Percentiles rank a stretch among this genome's conserved stretches.
phyloP scores from a whole-genome alignment of 2,888 invertebrate genomes.

The Agrochola lychnidis region DNA sequence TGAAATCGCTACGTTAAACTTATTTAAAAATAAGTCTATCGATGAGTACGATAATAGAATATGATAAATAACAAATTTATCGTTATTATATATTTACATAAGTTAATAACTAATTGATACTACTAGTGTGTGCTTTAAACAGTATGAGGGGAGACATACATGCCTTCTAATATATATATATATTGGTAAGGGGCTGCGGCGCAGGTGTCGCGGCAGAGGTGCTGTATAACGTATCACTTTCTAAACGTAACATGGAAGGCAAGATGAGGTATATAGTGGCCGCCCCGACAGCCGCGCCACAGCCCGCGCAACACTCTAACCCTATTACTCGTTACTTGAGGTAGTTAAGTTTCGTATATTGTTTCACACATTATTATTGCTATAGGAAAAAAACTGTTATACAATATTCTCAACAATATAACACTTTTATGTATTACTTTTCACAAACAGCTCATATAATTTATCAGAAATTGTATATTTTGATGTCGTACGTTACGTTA shows the following conservation, averaged over 20 bases:
- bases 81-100: conserved; percentile 87
- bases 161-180: conserved; percentile 82
- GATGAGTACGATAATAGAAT: conserved; percentile 87
- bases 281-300: conserved; percentile 59
- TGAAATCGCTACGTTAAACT: conserved; percentile 86
- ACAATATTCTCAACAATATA: conserved; percentile 85
- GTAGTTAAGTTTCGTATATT: conserved; percentile 88
- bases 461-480: conserved; percentile 66
- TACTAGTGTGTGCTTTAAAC: conserved; percentile 86
- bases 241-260: conserved; percentile 80
- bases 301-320: conserved; percentile 76
- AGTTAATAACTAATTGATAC: conserved; percentile 83
- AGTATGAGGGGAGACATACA: conserved; percentile 83
- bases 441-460: conserved; percentile 76
- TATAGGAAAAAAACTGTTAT: conserved; percentile 84
- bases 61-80: conserved; percentile 89
- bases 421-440: conserved; percentile 76
- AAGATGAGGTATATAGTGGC: conserved; percentile 78
- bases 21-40: conserved; percentile 88
- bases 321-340: conserved; percentile 88
- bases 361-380: conserved; percentile 86
- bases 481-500: conserved; percentile 41
- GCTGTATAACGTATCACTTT: conserved; percentile 65
- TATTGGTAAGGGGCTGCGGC: conserved; percentile 58
- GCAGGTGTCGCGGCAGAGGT: conserved; percentile 45